Base-by-base conservation (phyloP, 2,888 invertebrate genomes). In the Amphipoea oculea region DNA sequence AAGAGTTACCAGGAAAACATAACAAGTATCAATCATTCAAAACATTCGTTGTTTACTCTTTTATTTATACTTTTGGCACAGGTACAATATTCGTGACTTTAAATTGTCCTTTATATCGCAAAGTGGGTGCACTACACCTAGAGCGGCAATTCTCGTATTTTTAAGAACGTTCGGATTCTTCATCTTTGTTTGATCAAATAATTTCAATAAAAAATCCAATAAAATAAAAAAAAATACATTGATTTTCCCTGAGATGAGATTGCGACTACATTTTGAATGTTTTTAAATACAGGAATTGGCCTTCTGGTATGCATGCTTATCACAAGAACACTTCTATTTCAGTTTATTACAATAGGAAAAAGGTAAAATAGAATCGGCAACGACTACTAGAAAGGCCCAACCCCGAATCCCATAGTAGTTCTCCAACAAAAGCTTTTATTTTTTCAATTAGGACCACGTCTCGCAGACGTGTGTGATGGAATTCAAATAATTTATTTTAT, bases 401-500 rank as follows among this genome's bases (percentile, higher is more conserved):
- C 62, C 36, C 51, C 65, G 17, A 36, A 71, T 4, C 42, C 63
- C 40, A 74, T 54, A 67, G 72, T 76, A 83, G 73, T 82, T 82
- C 54, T 3, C 29, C 70, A 71, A 83, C 73, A 80, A 84, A 87
- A 88, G 87, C 91, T 90, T 92, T 91, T 90, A 93, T 89, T 92
- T 92, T 92, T 92, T 89, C 92, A 93, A 93, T 94, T 92, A 91
- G 89, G 76, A 78, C 76, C 88, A 90, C 90, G 91, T 88, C 88
- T 89, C 78, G 73, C 80, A 83, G 84, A 88, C 81, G 80, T 82
- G 86, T 77, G 92, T 91, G 91, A 92, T 89, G 90, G 91, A 92
- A 93, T 89, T 92, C 87, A 88, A 91, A 92, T 93, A 90, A 94
- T 94, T 93, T 93, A 92, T 94, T 93, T 93, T 91, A 92, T 93